Percentiles rank a stretch among this genome's conserved stretches.
Conservation (phyloP, 1,140 invertebrate species). For the Diabrotica undecimpunctata region DNA sequence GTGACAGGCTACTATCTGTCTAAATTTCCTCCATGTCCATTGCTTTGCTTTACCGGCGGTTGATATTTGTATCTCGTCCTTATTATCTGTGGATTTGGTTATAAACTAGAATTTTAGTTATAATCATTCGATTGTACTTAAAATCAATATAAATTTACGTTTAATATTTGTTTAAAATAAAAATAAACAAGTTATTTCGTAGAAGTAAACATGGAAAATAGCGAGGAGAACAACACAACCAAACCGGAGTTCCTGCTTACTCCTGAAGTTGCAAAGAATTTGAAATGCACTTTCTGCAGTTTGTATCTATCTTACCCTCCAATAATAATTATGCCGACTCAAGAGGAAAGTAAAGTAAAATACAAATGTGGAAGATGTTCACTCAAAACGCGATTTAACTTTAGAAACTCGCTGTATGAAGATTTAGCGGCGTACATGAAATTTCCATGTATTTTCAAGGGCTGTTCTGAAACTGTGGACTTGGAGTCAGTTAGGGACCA, state of each 20-base stretch:
- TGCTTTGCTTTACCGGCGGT: too few relatives aligned
- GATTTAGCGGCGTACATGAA: conserved; percentile 15
- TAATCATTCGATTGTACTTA: too few relatives aligned
- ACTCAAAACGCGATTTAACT: conserved; percentile 8
- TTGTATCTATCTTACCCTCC: conserved; percentile 8
- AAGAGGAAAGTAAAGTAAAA: conserved; percentile 1
- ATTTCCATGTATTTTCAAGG: conserved; percentile 19
- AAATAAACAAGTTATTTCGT: neutral
- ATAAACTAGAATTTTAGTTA: too few relatives aligned
- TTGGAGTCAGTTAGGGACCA: conserved; percentile 10
- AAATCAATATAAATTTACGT: too few relatives aligned
- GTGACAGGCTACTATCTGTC: too few relatives aligned
- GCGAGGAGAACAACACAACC: neutral
- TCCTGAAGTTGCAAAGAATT: conserved; percentile 7
- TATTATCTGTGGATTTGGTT: too few relatives aligned
- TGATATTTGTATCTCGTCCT: too few relatives aligned
- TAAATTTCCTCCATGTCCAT: too few relatives aligned
- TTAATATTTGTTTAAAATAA: too few relatives aligned
- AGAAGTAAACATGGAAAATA: neutral
- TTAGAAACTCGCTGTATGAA: conserved; percentile 12
- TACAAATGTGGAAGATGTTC: conserved; percentile 17
- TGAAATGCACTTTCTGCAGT: conserved; percentile 15
- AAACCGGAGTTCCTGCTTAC: conserved; percentile 1
- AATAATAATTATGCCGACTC: conserved; percentile 6
- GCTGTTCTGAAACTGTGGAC: neutral